Conservation (phyloP, 2,113 vertebrate genomes). For the Beaufortia kweichowensis region DNA sequence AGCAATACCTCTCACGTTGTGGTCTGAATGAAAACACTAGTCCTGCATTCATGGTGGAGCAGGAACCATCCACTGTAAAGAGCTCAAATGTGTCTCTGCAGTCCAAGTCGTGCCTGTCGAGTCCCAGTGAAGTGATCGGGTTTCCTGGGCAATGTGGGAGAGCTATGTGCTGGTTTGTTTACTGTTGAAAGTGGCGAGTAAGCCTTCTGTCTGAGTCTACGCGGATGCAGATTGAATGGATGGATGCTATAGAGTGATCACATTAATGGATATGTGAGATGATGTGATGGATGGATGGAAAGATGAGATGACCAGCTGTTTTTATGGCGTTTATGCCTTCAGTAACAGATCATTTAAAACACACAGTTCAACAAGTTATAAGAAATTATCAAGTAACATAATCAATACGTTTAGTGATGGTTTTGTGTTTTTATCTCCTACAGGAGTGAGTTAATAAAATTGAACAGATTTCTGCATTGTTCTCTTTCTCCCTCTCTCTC, state of each 20-base stretch:
- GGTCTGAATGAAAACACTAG: constrained; percentile 28
- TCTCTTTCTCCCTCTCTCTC: neutral
- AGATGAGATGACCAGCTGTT: too few relatives aligned
- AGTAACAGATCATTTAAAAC: too few relatives aligned
- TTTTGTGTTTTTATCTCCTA: too few relatives aligned
- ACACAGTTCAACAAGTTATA: too few relatives aligned
- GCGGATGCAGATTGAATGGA: too few relatives aligned
- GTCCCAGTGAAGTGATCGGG: constrained; percentile 49
- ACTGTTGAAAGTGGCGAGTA: too few relatives aligned
- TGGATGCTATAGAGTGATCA: too few relatives aligned
- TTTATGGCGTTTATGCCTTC: too few relatives aligned
- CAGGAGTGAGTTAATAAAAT: too few relatives aligned
- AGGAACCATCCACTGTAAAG: constrained; percentile 10
- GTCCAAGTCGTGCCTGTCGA: constrained; percentile 37
- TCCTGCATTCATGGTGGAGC: neutral
- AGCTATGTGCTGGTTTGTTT: constrained; percentile 22
- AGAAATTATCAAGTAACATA: too few relatives aligned
- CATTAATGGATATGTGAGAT: neutral
- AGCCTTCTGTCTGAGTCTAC: constrained; percentile 26
- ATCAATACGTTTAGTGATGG: too few relatives aligned
- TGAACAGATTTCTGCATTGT: too few relatives aligned
- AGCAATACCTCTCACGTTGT: constrained; percentile 11
- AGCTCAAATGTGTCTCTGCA: constrained; percentile 9
- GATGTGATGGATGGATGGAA: neutral
- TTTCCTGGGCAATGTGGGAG: constrained; percentile 61